Evolutionary conservation across 2,888 invertebrate genomes (phyloP), one percentile per base, ranked within the genome.

Genomic region (Ferdinandea cuprea): DNA sequence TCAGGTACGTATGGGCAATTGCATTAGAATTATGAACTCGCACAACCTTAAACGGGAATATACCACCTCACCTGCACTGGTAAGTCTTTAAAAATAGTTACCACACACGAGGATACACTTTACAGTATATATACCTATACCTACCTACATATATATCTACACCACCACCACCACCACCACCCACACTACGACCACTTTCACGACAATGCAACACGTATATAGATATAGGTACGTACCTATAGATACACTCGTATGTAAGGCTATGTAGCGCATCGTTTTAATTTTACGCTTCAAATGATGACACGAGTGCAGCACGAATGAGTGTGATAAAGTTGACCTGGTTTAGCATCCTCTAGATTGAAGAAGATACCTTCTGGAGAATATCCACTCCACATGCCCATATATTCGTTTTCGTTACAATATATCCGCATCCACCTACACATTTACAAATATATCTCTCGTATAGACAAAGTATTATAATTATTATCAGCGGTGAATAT

Each of bases 1-100:
- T 92, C 97, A 98, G 92, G 90, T 91, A 86, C 88, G 89, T 87
- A 83, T 73, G 78, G 72, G 72, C 78, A 83, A 83, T 83, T 78
- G 83, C 83, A 83, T 83, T 83, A 83, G 72, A 83, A 78, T 83
- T 83, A 83, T 78, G 73, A 78, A 73, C 78, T 83, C 83, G 83
- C 83, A 73, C 78, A 83, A 81, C 81, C 81, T 81, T 81, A 81
- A 81, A 81, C 71, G 77, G 83, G 78, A 83, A 83, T 61, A 77
- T 66, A 81, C 61, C 77, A 71, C 65, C 81, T 83, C 78, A 73
- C 56, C 83, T 73, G 83, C 72, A 66, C 63, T 78, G 72, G 78
- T 73, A 78, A 78, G 68, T 73, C 72, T 63, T 73, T 83, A 78
- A 83, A 83, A 83, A 83, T 83, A 83, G 83, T 83, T 58, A 73